phyloP scores from a whole-genome alignment of 2,797 vertebrate genomes.

The Takifugu ocellatus region DNA sequence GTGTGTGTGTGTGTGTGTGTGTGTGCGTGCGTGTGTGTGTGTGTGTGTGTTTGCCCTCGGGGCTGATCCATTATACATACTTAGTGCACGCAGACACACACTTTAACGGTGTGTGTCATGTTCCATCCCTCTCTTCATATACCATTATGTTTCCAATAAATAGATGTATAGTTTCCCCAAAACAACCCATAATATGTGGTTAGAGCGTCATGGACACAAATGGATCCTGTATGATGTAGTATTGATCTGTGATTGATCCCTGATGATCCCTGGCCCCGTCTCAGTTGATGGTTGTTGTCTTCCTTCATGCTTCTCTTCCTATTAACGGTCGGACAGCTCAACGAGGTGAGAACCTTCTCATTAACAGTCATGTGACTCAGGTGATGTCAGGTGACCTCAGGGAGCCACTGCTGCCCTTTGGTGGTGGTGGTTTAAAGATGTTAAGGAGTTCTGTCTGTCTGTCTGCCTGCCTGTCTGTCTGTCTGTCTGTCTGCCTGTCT shows the following conservation, averaged over 20 bases:
- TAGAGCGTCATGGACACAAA: not conserved
- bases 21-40: slow-evolving; percentile 22
- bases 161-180: no score
- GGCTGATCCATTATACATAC: slow-evolving; percentile 65
- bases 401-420: not conserved
- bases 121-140: not conserved
- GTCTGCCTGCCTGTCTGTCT: no score
- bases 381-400: no score
- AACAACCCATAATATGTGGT: no score
- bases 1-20: slow-evolving; percentile 22
- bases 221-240: not conserved
- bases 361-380: slow-evolving; percentile 26
- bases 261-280: slow-evolving; percentile 1
- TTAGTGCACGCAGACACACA: slow-evolving; percentile 37
- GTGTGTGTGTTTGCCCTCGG: slow-evolving; percentile 48
- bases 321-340: slow-evolving; percentile 67
- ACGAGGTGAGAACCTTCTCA: slow-evolving; percentile 61
- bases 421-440: no score
- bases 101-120: slow-evolving; percentile 14
- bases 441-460: no score
- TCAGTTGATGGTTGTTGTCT: slow-evolving; percentile 48
- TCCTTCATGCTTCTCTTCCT: slow-evolving; percentile 60
- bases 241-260: slow-evolving; percentile 6
- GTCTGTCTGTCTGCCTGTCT: no score
- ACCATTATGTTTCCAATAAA: not conserved